Base-by-base conservation (phyloP, 2,888 invertebrate species). In the Caenorhabditis sp. region DNA sequence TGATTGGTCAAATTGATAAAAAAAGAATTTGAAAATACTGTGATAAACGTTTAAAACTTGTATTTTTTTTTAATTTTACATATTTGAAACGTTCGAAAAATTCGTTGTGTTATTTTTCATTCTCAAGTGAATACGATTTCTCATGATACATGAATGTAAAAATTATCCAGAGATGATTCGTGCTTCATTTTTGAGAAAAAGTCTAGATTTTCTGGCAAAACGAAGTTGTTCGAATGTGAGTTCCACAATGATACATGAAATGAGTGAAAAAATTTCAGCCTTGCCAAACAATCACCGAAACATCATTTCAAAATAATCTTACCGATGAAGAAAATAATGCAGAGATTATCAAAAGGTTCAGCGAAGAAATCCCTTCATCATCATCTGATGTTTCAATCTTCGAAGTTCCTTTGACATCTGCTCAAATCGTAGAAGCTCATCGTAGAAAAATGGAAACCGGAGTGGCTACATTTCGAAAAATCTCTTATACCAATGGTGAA, bases 401-500 rank as follows among this genome's bases (percentile, higher is more conserved):
- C 14, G 43, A 43, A 43, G 43, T 10, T 3, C 43, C 43, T 43
- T 43, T 43, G 43, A 43, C 43, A 43, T 43, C 43, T 10, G 43
- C 43, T 10, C 12, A 43, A 43, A 43, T 43, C 12, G 43, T 17
- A 14, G 43, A 43, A 43, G 43, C 43, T 17, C 43, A 43, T 43
- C 43, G 43, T 17, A 43, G 14, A 43, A 43, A 43, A 14, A 10
- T 43, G 17, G 43, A 43, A 43, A 43, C 43, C 14, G 81, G 81
- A 36, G 59, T 49, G 50, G 63, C 72, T 3, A 70, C 65, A 25
- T 86, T 78, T 61, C 73, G 86, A 14, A 58, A 63, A 26, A 82
- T 85, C 59, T 58, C 80, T 8, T 86, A 86, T 76, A 63, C 67
- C 12, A 81, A 84, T 59, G 86, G 83, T 17, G 87, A 87, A 58